A percentile compares a stretch with the other conserved stretches of the same genome.
phyloP scores from a whole-genome alignment of 2,888 invertebrate species.

The Bombylius discolor region DNA sequence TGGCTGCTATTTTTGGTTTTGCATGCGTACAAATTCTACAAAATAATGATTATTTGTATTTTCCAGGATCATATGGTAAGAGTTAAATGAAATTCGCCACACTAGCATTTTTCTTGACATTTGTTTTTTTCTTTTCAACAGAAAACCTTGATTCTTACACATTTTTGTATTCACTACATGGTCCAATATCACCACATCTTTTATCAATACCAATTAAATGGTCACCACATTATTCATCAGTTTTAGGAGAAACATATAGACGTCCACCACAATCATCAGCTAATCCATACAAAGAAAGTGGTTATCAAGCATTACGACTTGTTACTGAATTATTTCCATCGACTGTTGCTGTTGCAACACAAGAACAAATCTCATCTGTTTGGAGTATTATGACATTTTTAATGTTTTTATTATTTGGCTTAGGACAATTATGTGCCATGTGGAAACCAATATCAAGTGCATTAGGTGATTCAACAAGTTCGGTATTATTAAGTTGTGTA shows the following conservation, averaged over 20 bases:
- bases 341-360: constrained; percentile 61
- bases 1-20: constrained; percentile 69
- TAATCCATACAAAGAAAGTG: constrained; percentile 45
- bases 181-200: constrained; percentile 46
- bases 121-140: constrained; percentile 34
- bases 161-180: constrained; percentile 50
- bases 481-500: constrained; percentile 61
- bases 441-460: constrained; percentile 87
- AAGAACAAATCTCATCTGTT: constrained; percentile 65
- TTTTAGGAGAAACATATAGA: constrained; percentile 31
- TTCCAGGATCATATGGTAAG: constrained; percentile 78
- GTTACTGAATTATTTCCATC: constrained; percentile 86
- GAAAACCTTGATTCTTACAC: constrained; percentile 58
- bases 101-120: not conserved
- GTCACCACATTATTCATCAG: constrained; percentile 32
- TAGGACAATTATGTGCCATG: constrained; percentile 77
- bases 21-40: constrained; percentile 68
- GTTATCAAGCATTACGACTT: constrained; percentile 71
- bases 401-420: constrained; percentile 70
- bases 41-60: constrained; percentile 58
- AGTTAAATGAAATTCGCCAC: constrained; percentile 9
- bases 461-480: constrained; percentile 59
- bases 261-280: constrained; percentile 20
- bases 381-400: constrained; percentile 83
- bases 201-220: constrained; percentile 38